Evolutionary conservation across 2,797 vertebrate genomes (phyloP).

Genomic region (Tapera naevia): DNA sequence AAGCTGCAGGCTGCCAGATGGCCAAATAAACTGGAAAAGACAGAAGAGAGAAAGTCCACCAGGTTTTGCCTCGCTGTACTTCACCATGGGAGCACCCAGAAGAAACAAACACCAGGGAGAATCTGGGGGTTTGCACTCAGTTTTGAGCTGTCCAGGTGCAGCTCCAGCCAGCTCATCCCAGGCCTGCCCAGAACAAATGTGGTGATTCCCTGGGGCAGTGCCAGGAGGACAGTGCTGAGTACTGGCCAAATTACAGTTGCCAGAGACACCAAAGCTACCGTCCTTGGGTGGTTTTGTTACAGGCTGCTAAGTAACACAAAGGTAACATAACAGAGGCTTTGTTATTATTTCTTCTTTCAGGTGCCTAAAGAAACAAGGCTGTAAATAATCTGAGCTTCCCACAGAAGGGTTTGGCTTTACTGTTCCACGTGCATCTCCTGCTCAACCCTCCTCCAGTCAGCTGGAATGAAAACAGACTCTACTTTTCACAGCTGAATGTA

Average conservation of each 20-base stretch:
- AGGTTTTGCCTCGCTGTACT: not conserved
- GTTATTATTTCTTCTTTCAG: not conserved
- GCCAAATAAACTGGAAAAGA: not conserved
- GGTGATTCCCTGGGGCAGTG: not conserved
- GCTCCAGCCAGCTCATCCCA: not conserved
- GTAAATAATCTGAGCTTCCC: not conserved
- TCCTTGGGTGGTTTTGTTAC: not conserved
- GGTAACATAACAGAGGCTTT: not conserved
- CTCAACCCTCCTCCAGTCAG: not conserved
- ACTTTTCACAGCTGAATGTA: not conserved
- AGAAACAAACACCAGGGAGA: not conserved
- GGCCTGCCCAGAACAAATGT: not conserved
- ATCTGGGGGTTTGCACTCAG: not conserved
- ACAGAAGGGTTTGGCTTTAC: not conserved
- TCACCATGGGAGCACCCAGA: not conserved
- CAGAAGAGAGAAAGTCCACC: not conserved
- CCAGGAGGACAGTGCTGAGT: not conserved
- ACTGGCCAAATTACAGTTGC: not conserved
- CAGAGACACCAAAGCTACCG: not conserved
- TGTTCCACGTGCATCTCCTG: not conserved
- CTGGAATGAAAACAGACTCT: not conserved
- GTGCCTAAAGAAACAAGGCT: not conserved
- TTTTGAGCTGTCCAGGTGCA: not conserved
- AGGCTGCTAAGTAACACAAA: slow-evolving; percentile 13
- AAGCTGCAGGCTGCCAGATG: not conserved